Evolutionary conservation across 2,113 vertebrate species (phyloP).

Genomic region (Melanerpes formicivorus): DNA sequence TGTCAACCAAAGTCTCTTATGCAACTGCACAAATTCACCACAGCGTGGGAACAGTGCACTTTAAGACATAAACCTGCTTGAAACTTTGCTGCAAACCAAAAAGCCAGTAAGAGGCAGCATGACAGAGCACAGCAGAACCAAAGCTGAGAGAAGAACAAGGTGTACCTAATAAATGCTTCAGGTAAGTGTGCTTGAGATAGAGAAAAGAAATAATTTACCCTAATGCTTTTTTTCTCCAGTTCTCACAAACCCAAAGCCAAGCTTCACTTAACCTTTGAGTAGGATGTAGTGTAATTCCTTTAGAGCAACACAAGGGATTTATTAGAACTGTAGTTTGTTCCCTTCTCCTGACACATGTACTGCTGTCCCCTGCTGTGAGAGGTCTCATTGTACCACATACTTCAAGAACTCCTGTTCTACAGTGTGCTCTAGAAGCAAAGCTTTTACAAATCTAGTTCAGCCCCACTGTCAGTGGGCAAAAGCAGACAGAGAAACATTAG

Average conservation of each 20-base stretch:
- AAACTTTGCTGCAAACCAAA: background rate
- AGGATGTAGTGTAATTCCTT: background rate
- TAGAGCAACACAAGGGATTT: background rate
- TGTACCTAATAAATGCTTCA: background rate
- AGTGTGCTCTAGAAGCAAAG: background rate
- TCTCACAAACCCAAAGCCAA: background rate
- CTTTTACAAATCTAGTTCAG: background rate
- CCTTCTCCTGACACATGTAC: background rate
- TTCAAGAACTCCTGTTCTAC: background rate
- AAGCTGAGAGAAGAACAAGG: background rate
- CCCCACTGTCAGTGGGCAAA: background rate
- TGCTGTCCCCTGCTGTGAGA: background rate
- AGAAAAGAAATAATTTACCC: background rate
- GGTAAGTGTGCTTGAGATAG: background rate
- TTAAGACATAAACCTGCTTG: background rate
- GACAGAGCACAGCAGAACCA: background rate
- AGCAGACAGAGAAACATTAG: background rate
- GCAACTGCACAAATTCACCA: accelerated
- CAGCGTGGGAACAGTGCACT: background rate
- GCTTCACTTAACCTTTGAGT: background rate
- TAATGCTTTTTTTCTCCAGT: background rate
- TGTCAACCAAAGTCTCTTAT: accelerated
- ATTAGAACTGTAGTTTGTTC: background rate
- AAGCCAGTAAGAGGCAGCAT: background rate
- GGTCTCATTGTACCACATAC: accelerated